A percentile compares a stretch with the other conserved stretches of the same genome.
phyloP scores from a whole-genome alignment of 2,888 invertebrate genomes.

The Trissolcus brochymenae region DNA sequence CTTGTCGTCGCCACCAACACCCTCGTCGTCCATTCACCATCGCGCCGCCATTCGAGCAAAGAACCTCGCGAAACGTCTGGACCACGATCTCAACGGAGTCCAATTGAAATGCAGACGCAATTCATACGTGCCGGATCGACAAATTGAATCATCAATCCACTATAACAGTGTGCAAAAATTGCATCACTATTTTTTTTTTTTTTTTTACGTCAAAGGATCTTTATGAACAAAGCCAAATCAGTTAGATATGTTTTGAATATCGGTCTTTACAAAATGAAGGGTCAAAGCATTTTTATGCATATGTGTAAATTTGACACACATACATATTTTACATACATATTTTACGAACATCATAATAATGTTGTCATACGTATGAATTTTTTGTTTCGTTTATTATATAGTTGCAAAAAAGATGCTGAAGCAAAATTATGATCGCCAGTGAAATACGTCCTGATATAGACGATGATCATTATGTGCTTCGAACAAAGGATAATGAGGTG shows the following conservation, averaged over 20 bases:
- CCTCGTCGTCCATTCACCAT: constrained; percentile 60
- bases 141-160: constrained; percentile 40
- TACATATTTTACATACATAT: no score
- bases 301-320: no score
- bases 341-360: no score
- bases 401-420: constrained; percentile 38
- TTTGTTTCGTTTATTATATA: no score
- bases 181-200: constrained; percentile 23
- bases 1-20: constrained; percentile 67
- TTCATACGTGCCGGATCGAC: constrained; percentile 32
- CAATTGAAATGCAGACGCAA: constrained; percentile 53
- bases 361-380: no score
- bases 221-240: no score
- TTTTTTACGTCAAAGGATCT: constrained; percentile 2
- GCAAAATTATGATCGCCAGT: constrained; percentile 57
- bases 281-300: no score
- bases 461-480: constrained; percentile 35
- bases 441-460: constrained; percentile 45
- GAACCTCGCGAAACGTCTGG: constrained; percentile 60
- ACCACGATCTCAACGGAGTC: constrained; percentile 37
- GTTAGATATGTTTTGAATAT: no score
- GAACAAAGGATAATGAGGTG: constrained; percentile 73
- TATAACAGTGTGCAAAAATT: constrained; percentile 24
- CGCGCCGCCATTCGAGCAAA: constrained; percentile 70
- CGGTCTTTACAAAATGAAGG: no score